Base-by-base conservation (phyloP, 1,140 invertebrate genomes). In the Cardiocondyla obscurior region DNA sequence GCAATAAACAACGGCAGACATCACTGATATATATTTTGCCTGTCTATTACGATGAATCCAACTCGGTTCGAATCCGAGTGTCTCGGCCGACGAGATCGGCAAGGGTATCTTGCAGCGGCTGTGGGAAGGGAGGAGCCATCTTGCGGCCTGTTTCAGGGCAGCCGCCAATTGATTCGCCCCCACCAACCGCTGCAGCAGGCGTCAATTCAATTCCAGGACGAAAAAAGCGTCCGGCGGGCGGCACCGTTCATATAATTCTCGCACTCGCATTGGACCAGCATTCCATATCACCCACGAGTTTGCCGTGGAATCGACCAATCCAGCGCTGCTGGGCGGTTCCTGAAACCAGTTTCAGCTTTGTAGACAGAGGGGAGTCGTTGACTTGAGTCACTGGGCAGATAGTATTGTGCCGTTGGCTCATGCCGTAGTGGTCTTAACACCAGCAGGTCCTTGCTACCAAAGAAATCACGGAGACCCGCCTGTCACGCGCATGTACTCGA, bases 401-500 rank as follows among this genome's bases (percentile, higher is more conserved):
- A 94, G 94, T 94, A 90, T 87, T 92, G 93, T 93, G 93, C 93
- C 93, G 93, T 94, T 94, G 94, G 91, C 92, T 92, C 93, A 92
- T 91, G 92, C 90, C 91, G 92, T 91, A 90, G 92, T 93, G 91
- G 89, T 89, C 88, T 90, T 62, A 84, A 91, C 89, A 89, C 89
- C 88, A 89, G 88, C 90, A 91, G 91, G 83, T 89, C 90, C 87
- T 91, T 86, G 79, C 83, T 69, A 85, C n/a, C 73, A 65, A 82
- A 77, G 73, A 88, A 88, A 79, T 81, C 83, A 19, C 72, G 58
- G 83, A 85, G 73, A 87, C 67, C 46, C 79, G 58, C 36, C 49
- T 72, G 77, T 83, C 67, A 64, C 86, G 76, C 76, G 76, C 55
- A 33, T 62, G n/a, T 81, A 81, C n/a, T 55, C 33, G 46, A 12